These are phyloP conservation scores for Orius laevigatus DNA, from an alignment of 1,140 invertebrate genomes.

Conservation along the genomic window DNA sequence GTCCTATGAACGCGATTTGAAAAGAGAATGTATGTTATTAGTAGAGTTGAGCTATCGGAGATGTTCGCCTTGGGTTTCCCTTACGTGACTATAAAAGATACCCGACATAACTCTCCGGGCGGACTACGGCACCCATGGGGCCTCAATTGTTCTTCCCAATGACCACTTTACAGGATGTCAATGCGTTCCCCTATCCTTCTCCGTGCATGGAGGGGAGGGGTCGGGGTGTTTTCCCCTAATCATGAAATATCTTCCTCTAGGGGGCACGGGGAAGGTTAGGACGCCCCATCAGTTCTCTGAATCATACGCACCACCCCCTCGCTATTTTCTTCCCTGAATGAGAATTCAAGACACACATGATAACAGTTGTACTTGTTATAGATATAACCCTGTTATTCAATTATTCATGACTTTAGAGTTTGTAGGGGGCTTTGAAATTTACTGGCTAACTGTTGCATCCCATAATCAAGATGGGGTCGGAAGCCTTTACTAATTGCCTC, in stretches of 20 bases:
- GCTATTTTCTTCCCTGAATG: conserved; percentile 9
- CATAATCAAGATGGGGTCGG: too few relatives aligned
- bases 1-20: too few relatives aligned
- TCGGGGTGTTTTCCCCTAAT: too few relatives aligned
- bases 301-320: conserved; percentile 12
- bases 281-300: conserved; percentile 27
- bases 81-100: neutral
- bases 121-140: conserved; percentile 15
- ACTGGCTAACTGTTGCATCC: too few relatives aligned
- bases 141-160: conserved; percentile 25
- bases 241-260: neutral
- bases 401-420: conserved; percentile 14
- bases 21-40: neutral
- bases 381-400: conserved; percentile 10
- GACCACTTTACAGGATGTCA: conserved; percentile 29
- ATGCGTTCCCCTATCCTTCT: conserved; percentile 9
- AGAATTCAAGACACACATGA: too few relatives aligned
- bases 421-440: too few relatives aligned
- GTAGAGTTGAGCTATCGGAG: neutral
- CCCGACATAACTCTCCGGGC: neutral
- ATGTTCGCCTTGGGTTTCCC: neutral
- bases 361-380: too few relatives aligned
- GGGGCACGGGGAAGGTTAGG: conserved; percentile 24
- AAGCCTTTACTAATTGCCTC: too few relatives aligned
- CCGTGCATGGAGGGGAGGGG: neutral